phyloP scores from a whole-genome alignment of 2,888 invertebrate genomes.

The Electrophaes corylata region DNA sequence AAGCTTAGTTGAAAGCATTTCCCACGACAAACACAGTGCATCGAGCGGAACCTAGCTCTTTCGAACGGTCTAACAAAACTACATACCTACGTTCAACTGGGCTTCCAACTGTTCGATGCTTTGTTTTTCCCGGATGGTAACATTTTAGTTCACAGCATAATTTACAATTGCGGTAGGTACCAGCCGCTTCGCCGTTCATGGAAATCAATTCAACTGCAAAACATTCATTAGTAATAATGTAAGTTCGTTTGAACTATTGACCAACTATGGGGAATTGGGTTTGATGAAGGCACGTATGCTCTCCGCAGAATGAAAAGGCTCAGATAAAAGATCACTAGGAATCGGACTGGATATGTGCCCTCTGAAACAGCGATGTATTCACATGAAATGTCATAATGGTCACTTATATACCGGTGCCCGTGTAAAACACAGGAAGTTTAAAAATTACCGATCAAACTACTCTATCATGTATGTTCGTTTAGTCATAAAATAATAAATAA shows the following conservation, averaged over 20 bases:
- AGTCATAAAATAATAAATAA: no score
- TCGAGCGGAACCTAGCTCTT: slow-evolving; percentile 53
- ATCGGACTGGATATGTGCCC: no score
- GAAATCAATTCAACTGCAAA: slow-evolving; percentile 49
- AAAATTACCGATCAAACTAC: no score
- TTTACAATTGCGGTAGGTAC: slow-evolving; percentile 57
- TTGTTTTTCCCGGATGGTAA: slow-evolving; percentile 54
- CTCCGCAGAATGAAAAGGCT: no score
- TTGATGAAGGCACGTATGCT: neutral
- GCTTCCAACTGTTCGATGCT: slow-evolving; percentile 41
- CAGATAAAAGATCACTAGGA: no score
- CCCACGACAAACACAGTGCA: slow-evolving; percentile 60
- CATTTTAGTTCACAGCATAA: slow-evolving; percentile 52
- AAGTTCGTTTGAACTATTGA: neutral
- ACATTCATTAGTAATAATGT: slow-evolving; percentile 9
- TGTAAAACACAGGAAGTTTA: no score
- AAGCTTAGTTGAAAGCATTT: slow-evolving; percentile 38
- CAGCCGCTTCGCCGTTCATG: slow-evolving; percentile 40
- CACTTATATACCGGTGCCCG: no score
- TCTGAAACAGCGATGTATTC: no score
- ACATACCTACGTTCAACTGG: slow-evolving; percentile 14
- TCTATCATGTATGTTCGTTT: no score
- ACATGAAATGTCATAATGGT: no score
- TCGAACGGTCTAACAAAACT: slow-evolving; percentile 11
- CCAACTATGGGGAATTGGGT: slow-evolving; percentile 9